Evolutionary conservation across 1,140 invertebrate species (phyloP), one percentile per base, ranked within the genome.

Genomic region (Drosophila burlai): DNA sequence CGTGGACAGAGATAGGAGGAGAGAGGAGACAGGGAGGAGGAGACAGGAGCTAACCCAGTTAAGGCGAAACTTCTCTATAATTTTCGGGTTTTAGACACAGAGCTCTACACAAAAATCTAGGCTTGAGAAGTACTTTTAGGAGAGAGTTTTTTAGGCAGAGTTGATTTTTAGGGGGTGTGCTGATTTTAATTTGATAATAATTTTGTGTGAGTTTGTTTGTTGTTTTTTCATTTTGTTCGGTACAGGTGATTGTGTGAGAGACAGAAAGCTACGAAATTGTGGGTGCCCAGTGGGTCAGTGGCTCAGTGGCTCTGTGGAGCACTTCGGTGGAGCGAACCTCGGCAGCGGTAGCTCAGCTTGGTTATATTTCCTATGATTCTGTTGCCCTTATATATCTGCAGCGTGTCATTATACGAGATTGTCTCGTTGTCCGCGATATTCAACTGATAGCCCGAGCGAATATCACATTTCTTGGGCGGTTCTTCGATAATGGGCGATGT

Each of bases 331-430:
- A 80, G 76, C 91, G 91, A 92, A 92, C 91, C 91, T 92, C 91
- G 79, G 76, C 91, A 92, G 80, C 89, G 84, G 76, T 76, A 63
- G 60, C 63, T 78, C 64, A 91, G 83, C 72, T 86, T 92, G 36
- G 91, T 92, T 59, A 92, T 83, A 79, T 91, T 92, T 90, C 91
- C 91, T 92, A 92, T 80, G 57, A 84, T 71, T 76, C 84, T 86
- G 71, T 90, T 91, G 84, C 52, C 73, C 57, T 84, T 91, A 79
- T 61, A 77, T 58, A 92, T 60, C 64, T 61, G 63, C 65, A 92
- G 76, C 18, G 91, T 92, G 71, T 92, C 91, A 91, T 92, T 92
- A 65, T 62, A 60, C 47, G 91, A 86, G 68, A 92, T 91, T 65
- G 87, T 92, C 76, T 90, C 87, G 80, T 92, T 92, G 59, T 89